Conservation (phyloP, 2,888 invertebrate genomes). For the Dryobota labecula region DNA sequence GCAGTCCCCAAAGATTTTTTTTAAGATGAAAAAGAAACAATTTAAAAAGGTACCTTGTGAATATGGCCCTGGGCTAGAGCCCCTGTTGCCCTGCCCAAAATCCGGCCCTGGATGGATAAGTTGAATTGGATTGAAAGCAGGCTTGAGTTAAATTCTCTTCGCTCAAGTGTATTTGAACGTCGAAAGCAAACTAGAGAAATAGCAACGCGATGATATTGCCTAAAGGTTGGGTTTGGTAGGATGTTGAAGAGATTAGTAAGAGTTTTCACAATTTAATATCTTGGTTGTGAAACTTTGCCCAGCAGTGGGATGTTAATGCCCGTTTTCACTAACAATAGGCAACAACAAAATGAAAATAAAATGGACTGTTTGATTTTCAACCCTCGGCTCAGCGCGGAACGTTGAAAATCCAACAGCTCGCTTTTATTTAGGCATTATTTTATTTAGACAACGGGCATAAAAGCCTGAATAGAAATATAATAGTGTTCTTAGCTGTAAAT, state of each 20-base stretch:
- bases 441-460: neutral
- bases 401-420: neutral
- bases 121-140: slow-evolving; percentile 22
- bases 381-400: neutral
- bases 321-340: too few species aligned
- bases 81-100: too few species aligned
- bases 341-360: too few species aligned
- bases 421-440: neutral
- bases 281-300: neutral
- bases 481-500: neutral
- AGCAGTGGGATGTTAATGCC: neutral
- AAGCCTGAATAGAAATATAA: neutral
- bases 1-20: too few species aligned
- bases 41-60: too few species aligned
- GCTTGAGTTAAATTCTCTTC: slow-evolving; percentile 28
- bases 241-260: neutral
- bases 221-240: neutral
- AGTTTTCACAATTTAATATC: neutral
- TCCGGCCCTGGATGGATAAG: neutral
- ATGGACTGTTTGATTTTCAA: neutral
- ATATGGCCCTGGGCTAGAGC: too few species aligned
- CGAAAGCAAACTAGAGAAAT: slow-evolving; percentile 18
- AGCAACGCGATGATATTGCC: neutral
- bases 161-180: slow-evolving; percentile 35
- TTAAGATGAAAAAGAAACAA: too few species aligned